phyloP scores from a whole-genome alignment of 2,113 vertebrate species.

The Bombycilla garrulus region DNA sequence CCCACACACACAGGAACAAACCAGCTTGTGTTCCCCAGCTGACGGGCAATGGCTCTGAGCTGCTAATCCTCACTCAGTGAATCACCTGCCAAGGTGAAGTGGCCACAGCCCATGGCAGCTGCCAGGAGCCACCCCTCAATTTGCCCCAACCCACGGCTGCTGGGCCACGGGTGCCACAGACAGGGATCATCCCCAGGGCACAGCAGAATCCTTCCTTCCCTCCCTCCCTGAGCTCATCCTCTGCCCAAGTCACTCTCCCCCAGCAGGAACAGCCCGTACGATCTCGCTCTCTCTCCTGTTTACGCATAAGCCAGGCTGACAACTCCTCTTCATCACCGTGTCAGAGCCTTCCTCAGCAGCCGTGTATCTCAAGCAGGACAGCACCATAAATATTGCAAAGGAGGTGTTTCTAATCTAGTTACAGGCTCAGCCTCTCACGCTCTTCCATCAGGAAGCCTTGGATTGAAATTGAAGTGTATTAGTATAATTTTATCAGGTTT shows the following conservation, averaged over 20 bases:
- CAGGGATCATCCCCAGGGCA: not conserved
- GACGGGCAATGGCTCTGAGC: not conserved
- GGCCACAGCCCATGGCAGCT: not conserved
- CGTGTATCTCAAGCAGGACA: slow-evolving; percentile 50
- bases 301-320: not conserved
- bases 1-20: fast-evolving
- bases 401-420: slow-evolving; percentile 41
- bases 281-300: not conserved
- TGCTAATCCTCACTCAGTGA: not conserved
- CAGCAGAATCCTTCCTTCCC: not conserved
- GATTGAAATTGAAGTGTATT: slow-evolving; percentile 60
- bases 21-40: not conserved
- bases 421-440: slow-evolving; percentile 5
- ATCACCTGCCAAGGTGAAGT: not conserved
- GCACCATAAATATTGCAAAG: slow-evolving; percentile 29
- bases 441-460: slow-evolving; percentile 55
- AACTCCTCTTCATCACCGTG: not conserved
- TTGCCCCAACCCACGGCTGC: fast-evolving
- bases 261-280: not conserved
- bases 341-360: not conserved
- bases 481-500: slow-evolving; percentile 65
- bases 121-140: not conserved
- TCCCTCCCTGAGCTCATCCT: not conserved
- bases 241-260: not conserved
- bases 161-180: fast-evolving